Evolutionary conservation across 2,888 invertebrate species (phyloP), one percentile per base, ranked within the genome.

Genomic region (Acronicta psi): DNA sequence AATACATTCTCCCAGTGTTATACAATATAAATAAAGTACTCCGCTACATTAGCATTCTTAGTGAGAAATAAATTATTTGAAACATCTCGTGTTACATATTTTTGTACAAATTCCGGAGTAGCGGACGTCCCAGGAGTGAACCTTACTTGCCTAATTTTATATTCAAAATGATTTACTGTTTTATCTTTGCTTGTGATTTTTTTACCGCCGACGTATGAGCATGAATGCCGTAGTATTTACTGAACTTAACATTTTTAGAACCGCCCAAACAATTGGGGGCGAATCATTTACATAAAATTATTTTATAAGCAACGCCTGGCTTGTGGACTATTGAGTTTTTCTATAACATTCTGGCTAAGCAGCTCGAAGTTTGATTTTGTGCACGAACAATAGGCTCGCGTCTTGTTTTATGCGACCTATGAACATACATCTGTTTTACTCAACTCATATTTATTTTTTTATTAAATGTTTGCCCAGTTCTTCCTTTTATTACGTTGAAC

Each of bases 121-220:
- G 62, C 51, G 51, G 51, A 57, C 34, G 47, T 65, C 73, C 59
- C 66, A 43, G 11, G 66, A 67, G 71, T 53, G 46, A 61, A 67
- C 68, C 69, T 67, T 61, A 49, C 66, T 64, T 60, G 56, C 50
- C 66, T 75, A 58, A 73, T 75, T 75, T 67, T 63, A 45, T 71
- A 71, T 75, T 75, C 64, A 55, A 62, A 60, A 69, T 71, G 71
- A 73, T 75, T 73, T 65, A 75, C 62, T 56, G 56, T 75, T 70
- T 69, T 67, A 65, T 65, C 34, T 59, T 53, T 65, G 47, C 52
- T 57, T 68, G 55, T 51, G 54, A 57, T 74, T 69, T 69, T 25
- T 74, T 69, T 57, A 42, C 53, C 44, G 51, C 55, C 37, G 49
- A 59, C 54, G 11, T 54, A 47, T 43, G 49, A 58, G 25, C 18